Evolutionary conservation across 37 sponge, comb jelly and placozoan genomes (phyloP), one percentile per base, ranked within the genome.

Genomic region (Agelas oroides): DNA sequence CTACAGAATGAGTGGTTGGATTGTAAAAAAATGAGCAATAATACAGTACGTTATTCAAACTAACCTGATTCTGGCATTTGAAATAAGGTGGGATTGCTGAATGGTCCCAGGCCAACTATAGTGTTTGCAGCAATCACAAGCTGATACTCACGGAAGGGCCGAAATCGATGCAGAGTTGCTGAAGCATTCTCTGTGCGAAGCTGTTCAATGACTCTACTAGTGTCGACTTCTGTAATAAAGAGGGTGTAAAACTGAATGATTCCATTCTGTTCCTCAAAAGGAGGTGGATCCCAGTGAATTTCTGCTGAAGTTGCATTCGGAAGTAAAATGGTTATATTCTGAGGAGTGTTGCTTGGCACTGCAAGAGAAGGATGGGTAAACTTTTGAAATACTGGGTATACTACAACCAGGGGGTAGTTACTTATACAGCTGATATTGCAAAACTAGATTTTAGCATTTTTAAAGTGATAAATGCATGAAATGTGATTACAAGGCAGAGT

Each of bases 41-140:
- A 14, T 12, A 3, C 62, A 14, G 14, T 68, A 28, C 13, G 35
- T 68, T 23, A 71, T 71, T 1, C 68, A 30, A 12, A 61, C 62
- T 61, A 27, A 61, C 62, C 62, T 14, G n/a, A 6, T 61, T 68
- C 69, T 30, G 31, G 69, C 69, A 68, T 18, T 27, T 68, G 69
- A 61, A 61, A 12, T 14, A 12, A 5, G 62, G 2, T 6, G 3
- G 62, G 25, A 5, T 23, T 46, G 46, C 46, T 28, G 62, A 61
- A 61, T 3, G 62, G 62, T 61, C 62, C 62, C 27, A 25, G n/a
- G 62, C 62, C 62, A 61, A 12, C 27, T 23, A 72, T 35, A 14
- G 62, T 61, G n/a, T 28, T 61, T 23, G 62, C 62, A 61, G 62
- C 62, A 61, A 61, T 11, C 5, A 25, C n/a, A 25, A 61, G 14